These are phyloP conservation scores for Peromyscus melanophrys DNA, from an alignment of 2,797 vertebrate species.

Conservation along the genomic window DNA sequence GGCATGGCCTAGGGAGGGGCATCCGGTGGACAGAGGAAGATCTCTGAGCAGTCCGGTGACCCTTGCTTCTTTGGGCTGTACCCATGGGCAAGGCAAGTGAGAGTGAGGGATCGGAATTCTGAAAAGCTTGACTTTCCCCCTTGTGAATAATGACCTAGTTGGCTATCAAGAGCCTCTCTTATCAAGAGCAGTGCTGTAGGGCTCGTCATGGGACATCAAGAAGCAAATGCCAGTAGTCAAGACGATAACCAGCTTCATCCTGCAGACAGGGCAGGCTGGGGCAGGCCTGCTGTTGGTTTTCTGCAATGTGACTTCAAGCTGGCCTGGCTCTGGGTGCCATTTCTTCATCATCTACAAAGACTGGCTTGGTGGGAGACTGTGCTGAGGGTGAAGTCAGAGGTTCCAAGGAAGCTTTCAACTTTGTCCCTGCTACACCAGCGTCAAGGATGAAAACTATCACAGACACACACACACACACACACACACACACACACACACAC, in stretches of 20 bases:
- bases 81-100: neutral
- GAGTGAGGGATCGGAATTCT: neutral
- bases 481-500: neutral
- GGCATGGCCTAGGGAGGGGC: constrained; percentile 25
- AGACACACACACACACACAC: neutral
- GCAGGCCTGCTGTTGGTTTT: neutral
- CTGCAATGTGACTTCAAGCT: neutral
- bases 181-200: neutral
- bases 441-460: constrained; percentile 13
- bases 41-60: neutral
- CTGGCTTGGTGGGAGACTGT: neutral
- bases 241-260: neutral
- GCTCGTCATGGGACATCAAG: neutral
- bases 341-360: neutral
- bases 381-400: neutral
- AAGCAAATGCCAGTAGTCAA: neutral
- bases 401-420: constrained; percentile 12
- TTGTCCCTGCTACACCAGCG: neutral
- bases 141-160: neutral
- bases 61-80: neutral
- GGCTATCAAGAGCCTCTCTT: neutral
- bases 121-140: neutral
- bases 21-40: neutral
- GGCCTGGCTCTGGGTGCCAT: neutral
- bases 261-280: neutral